Base-by-base conservation (phyloP, 2,797 vertebrate genomes). In the Notolepis coatsorum region DNA sequence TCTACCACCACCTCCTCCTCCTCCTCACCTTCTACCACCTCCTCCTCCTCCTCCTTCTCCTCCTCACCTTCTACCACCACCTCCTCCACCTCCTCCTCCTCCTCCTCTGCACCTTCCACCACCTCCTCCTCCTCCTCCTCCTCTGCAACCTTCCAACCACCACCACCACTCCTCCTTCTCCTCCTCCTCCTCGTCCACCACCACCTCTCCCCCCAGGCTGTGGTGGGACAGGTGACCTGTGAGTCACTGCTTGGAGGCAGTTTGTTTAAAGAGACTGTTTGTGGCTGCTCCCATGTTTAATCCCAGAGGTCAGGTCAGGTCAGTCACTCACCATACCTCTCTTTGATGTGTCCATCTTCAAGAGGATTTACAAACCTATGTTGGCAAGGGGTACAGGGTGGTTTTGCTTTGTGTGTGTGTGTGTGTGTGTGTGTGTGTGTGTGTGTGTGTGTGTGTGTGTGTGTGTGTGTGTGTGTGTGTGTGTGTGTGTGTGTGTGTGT, bases 311-410 rank as follows among this genome's bases (percentile, higher is more conserved):
- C 69, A 78, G 60, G 56, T 62, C 53, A 57, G 80, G 82, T 88
- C 80, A 86, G 61, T 70, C 35, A 60, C 56, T 55, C 75, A 81
- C 59, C 41, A 8, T 31, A 73, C 42, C 46, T 61, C 56, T 55
- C 86, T 89, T 90, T 92, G 85, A 90, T 87, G 87, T 88, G 73
- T 82, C 73, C 72, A 46, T 83, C 79, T 84, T 79, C 72, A 81
- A 80, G 71, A 65, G 71, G 37, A 51, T 71, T 53, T 65, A 66
- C 25, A 73, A 81, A 79, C 48, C 66, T 68, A 52, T 73, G 71
- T 78, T 79, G 75, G 84, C 78, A 38, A 54, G 33, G 33, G 65
- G 61, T 56, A 51, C 49, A 39, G 61, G 2, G 67, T 68, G 71
- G 23, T 13, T n/a, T 41, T 65, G 56, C 28, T 18, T 60, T n/a